Evolutionary conservation across 2,888 invertebrate genomes (phyloP), one percentile per base, ranked within the genome.

Genomic region (Zele albiditarsus): DNA sequence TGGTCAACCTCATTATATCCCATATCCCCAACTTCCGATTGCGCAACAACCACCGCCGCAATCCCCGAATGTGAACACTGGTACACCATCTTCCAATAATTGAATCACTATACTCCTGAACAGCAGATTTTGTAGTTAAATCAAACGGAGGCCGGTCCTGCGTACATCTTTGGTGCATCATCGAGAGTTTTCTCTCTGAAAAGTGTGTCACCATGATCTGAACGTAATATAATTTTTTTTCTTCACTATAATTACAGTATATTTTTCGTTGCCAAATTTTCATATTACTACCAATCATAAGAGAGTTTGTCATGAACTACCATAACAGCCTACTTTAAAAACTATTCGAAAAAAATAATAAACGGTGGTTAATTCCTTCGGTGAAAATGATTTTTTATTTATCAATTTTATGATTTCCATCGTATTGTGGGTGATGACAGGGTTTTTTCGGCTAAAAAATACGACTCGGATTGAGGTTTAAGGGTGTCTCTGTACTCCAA

Each of bases 401-500:
- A 27, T 66, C 2, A 16, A 58, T 60, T 49, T 69, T 33, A 75
- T 27, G 75, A 75, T 77, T 83, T 87, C 88, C 88, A 87, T 76
- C 84, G 83, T 74, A 87, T 88, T 71, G 89, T 87, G 10, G 87
- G 84, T 68, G 84, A 86, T 82, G 92, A 91, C 0, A 96, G 87
- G 1, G 93, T 92, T 83, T 93, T 94, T 82, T 95, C 95, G 53
- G 94, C 94, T 76, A 94, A 91, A 81, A 94, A 93, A 81, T 93
- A 93, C 83, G 94, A 94, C 81, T 95, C 94, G 0, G 93, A 92
- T 79, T 93, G 92, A 0, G 92, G 91, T 69, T 91, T 91, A 1
- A 94, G 87, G 3, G 91, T 90, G 82, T 91, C 91, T 85, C 93
- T 93, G 83, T 94, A 94, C 79, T 92, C 92, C 3, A 92, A 90